Conservation (phyloP, 2,113 vertebrate species). For the Xiphias gladius region DNA sequence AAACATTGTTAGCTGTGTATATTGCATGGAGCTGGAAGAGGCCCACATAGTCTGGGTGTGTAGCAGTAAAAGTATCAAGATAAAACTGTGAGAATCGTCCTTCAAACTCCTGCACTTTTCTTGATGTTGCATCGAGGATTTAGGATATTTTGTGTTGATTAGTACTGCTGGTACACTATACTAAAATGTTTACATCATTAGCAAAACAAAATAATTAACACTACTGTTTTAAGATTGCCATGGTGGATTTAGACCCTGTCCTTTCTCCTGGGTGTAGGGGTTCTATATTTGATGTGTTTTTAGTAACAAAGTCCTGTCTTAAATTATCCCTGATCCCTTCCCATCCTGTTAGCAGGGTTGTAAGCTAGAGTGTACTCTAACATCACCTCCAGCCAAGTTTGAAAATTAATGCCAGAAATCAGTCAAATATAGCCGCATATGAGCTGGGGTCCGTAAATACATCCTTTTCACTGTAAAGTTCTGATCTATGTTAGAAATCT, state of each 20-base stretch:
- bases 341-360: background rate
- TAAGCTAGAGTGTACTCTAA: background rate
- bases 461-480: background rate
- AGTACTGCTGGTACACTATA: background rate
- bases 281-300: background rate
- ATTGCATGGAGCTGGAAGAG: constrained; percentile 12
- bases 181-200: background rate
- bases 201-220: background rate
- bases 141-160: background rate
- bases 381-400: constrained; percentile 24
- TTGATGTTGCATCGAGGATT: constrained; percentile 1
- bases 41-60: background rate
- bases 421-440: constrained; percentile 1
- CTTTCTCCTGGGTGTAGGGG: background rate
- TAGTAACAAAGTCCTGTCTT: background rate
- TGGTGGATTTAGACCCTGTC: background rate
- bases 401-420: constrained; percentile 20
- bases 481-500: constrained; percentile 12
- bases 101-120: background rate
- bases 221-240: background rate
- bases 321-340: background rate
- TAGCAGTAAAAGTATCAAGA: constrained; percentile 2
- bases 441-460: background rate
- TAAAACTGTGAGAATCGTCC: background rate
- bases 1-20: constrained; percentile 66